Evolutionary conservation across 2,113 vertebrate species (phyloP).

Genomic region (Strix uralensis): DNA sequence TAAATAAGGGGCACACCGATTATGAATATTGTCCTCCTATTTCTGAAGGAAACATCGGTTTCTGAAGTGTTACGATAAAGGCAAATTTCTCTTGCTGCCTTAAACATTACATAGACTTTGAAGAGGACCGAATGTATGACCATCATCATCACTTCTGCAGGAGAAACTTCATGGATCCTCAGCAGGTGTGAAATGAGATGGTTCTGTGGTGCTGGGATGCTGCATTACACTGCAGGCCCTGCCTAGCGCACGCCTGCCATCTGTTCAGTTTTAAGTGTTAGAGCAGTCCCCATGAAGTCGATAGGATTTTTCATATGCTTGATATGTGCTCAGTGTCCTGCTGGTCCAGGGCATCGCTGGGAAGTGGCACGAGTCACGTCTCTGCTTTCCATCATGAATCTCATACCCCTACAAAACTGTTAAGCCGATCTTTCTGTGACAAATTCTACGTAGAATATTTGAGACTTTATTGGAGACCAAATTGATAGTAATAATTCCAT

Average conservation of each 20-base stretch:
- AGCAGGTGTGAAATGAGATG: background rate
- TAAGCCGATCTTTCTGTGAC: background rate
- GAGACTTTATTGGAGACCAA: conserved; percentile 29
- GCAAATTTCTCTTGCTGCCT: conserved; percentile 46
- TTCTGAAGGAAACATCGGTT: conserved; percentile 15
- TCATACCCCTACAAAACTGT: background rate
- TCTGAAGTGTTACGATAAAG: conserved; percentile 38
- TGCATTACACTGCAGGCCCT: background rate
- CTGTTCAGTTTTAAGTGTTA: background rate
- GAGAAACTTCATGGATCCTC: background rate
- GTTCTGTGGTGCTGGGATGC: background rate
- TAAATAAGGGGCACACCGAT: background rate
- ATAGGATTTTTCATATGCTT: background rate
- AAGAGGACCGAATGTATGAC: conserved; percentile 21
- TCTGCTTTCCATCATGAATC: background rate
- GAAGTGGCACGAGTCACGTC: background rate
- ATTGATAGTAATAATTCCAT: background rate
- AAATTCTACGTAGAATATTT: conserved; percentile 24
- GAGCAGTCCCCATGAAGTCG: background rate
- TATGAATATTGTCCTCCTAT: background rate
- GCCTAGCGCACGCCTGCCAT: background rate
- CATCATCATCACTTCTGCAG: conserved; percentile 14
- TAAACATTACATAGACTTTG: conserved; percentile 19
- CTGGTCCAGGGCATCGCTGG: conserved; percentile 9
- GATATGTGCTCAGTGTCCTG: conserved; percentile 13